Evolutionary conservation across 2,797 vertebrate species (phyloP), one percentile per base, ranked within the genome.

Genomic region (Sandelia bainsii): DNA sequence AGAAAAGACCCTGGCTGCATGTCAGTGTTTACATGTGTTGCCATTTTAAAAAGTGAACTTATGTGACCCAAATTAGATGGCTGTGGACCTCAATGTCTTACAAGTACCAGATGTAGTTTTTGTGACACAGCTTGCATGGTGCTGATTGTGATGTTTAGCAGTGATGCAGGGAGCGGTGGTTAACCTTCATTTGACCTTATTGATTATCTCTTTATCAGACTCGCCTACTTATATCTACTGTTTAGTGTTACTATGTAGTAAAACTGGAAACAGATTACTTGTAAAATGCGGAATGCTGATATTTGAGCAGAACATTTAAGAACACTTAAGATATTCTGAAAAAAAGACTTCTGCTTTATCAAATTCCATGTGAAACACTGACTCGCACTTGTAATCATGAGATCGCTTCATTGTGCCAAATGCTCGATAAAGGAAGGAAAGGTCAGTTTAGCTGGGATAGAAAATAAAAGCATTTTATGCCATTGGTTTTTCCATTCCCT

Each of bases 11-110:
- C 69, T 84, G 80, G 70, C 78, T 32, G n/a, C 54, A 62, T 22
- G 53, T 78, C 84, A 82, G 62, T 59, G 81, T 62, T 75, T 63
- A 82, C 79, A 88, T 78, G 70, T 89, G 89, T 81, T 89, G 72
- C 74, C 81, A 75, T 76, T 89, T 90, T 82, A 69, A 70, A 78
- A 74, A 70, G 57, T 75, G 69, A 86, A 87, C 79, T 85, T 73
- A 44, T 39, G 63, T 77, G 82, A 89, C 78, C 79, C 67, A 74
- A 50, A 73, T 66, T 51, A 81, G 87, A 77, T 78, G 86, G 72
- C 82, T 2, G 58, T 37, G 61, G 57, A 62, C 72, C 71, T 34
- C 40, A 29, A 37, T 48, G 60, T 75, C 22, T 76, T 67, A 80
- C 68, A 66, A 62, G 56, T 42, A 71, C 81, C 89, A 91, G 88